Evolutionary conservation across 2,888 invertebrate genomes (phyloP), one percentile per base, ranked within the genome.

Genomic region (Aelia acuminata): DNA sequence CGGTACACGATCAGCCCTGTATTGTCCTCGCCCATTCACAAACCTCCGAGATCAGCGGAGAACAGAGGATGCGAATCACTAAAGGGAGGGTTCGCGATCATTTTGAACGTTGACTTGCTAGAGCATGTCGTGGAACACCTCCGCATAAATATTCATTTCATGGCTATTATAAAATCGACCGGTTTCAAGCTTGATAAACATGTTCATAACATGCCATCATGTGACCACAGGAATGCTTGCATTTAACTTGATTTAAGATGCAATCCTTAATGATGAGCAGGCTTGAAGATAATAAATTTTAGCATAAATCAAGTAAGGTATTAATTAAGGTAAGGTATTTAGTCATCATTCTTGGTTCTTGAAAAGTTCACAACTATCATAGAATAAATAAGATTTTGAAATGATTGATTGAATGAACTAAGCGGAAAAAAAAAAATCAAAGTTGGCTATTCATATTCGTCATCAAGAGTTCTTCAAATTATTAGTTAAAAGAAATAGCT

Each of bases 181-280:
- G 63, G 63, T 70, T 70, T 70, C 1, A 35, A 70, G 35, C 63
- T 70, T 70, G 63, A 70, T 70, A 70, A 70, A 35, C 63, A 70
- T 70, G 63, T 70, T 20, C 10, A 18, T 35, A 35, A 70, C 63
- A 63, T 70, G 63, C 63, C 18, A 70, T 31, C 63, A 18, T 35
- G 31, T 18, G 4, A 35, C 35, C n/a, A 0, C 63, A 35, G 35
- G 31, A 70, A 70, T 35, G 5, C 18, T 26, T 26, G 57, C 26
- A 57, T 26, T 57, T 4, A 26, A n/a, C 26, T 13, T 70, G 1
- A 70, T 70, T 35, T 35, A 70, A 18, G 35, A 7, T 31, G 18
- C 1, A 35, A 7, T 35, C 4, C 35, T 70, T 35, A 35, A 70
- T 70, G 18, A 35, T 15, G 18, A 18, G 31, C 10, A 35, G 18